These are phyloP conservation scores for Cherax quadricarinatus DNA, from an alignment of 1,140 invertebrate species.

Conservation along the genomic window DNA sequence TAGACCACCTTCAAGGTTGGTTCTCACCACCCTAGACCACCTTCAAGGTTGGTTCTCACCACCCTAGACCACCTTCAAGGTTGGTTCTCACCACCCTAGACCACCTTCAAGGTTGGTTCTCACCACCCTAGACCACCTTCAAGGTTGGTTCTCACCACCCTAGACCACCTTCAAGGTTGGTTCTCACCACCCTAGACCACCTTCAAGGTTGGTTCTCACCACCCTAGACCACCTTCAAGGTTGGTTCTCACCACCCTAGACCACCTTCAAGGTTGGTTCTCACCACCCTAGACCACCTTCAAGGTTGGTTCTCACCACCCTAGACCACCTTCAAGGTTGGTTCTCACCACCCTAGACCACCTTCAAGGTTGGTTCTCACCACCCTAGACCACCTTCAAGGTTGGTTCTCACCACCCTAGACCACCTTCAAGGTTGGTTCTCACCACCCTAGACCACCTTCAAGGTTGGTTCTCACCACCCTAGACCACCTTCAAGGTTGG, in stretches of 20 bases:
- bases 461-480: conserved; percentile 76
- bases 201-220: conserved; percentile 76
- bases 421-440: conserved; percentile 76
- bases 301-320: conserved; percentile 76
- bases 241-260: conserved; percentile 73
- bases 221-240: conserved; percentile 75
- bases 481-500: conserved; percentile 76
- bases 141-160: conserved; percentile 76
- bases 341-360: background rate
- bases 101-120: conserved; percentile 76
- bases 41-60: conserved; percentile 76
- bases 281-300: too few relatives aligned
- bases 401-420: conserved; percentile 73
- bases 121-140: too few relatives aligned
- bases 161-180: conserved; percentile 76
- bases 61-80: conserved; percentile 75
- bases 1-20: conserved; percentile 76
- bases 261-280: conserved; percentile 76
- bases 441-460: too few relatives aligned
- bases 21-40: background rate
- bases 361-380: conserved; percentile 76
- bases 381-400: conserved; percentile 75
- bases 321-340: conserved; percentile 76
- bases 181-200: background rate
- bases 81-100: conserved; percentile 73